Evolutionary conservation across 2,113 vertebrate species (phyloP), one percentile per base, ranked within the genome.

Genomic region (Myanophis thanlyinensis): DNA sequence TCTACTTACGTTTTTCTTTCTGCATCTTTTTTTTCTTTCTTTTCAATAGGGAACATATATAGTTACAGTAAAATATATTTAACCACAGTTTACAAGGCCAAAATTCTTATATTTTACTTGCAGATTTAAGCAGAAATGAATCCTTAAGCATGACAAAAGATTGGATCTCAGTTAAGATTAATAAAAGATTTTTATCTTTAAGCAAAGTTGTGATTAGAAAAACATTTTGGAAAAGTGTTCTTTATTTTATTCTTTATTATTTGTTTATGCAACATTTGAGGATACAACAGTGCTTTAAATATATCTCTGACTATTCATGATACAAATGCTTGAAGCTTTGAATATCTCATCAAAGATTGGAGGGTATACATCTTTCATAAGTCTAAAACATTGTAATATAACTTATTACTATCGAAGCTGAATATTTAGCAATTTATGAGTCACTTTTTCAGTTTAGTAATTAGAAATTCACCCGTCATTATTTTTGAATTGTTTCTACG

Each of bases 1-100:
- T 94, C 89, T 92, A 89, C 47, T 88, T 91, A 92, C 59, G 52
- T 46, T 94, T 88, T 92, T 89, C 51, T 89, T 91, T 93, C 85
- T 40, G 5, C 13, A 46, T 53, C 18, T 80, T 80, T 80, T 80
- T 23, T 44, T 18, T 4, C 73, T 80, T 80, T 80, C 35, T 80
- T 44, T 80, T 80, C 35, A 47, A 52, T 88, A 92, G 35, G 9
- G 27, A 44, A 54, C 1, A 47, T 47, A n/a, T 49, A 87, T 44
- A 12, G 2, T 46, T 13, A 48, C 22, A 85, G 4, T 9, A 35
- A 56, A 48, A 27, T 86, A 20, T 56, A 30, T 54, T 91, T 47
- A 87, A 3, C 8, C 27, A 6, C 22, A 48, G 12, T 46, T 46
- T 91, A 80, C 15, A 54, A 54, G 3, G 44, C 52, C 35, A 53